Base-by-base conservation (phyloP, 2,113 vertebrate genomes). In the Solenodon paradoxus region DNA sequence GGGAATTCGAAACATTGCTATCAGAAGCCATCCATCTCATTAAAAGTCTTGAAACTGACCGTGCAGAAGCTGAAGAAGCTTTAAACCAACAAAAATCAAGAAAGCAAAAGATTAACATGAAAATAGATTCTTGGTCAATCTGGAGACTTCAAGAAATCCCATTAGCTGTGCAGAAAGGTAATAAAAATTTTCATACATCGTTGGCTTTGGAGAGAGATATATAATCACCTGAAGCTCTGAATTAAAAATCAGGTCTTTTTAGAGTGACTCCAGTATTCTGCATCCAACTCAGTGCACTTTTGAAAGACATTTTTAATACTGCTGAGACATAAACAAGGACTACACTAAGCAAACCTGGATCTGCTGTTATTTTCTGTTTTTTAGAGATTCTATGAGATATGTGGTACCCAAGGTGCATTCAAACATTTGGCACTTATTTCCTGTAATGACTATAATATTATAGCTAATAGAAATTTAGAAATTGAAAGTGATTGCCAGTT, bases 91-190 rank as follows among this genome's bases (percentile, higher is more conserved):
- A 99, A 97, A 98, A 97, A 94, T 95, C 93, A 84, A 98, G 95
- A 90, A 98, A 94, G 78, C 97, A 96, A 95, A 97, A 82, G 71
- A 90, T 99, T 92, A 95, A 74, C 40, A 64, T 79, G 75, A 98
- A 98, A 98, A 98, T 99, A 83, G 98, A 99, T 97, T 84, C 83
- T 28, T 96, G 99, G 95, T 98, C 98, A 87, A 92, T 98, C 49
- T 98, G 99, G 99, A 99, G 98, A 90, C 98, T 98, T 92, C 97
- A 98, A 63, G 98, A 99, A 42, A 96, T 99, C 79, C 97, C 99
- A 0, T 4, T 94, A 92, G 98, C 97, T 9, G 96, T 99, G 47
- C 98, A 99, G 71, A 99, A 97, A 98, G 98, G 98, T 99, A 97
- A 75, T 77, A 78, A 15, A 26, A 91, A 86, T 79, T 87, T 51